Conservation (phyloP, 1,140 invertebrate species). For the Megalopta genalis region DNA sequence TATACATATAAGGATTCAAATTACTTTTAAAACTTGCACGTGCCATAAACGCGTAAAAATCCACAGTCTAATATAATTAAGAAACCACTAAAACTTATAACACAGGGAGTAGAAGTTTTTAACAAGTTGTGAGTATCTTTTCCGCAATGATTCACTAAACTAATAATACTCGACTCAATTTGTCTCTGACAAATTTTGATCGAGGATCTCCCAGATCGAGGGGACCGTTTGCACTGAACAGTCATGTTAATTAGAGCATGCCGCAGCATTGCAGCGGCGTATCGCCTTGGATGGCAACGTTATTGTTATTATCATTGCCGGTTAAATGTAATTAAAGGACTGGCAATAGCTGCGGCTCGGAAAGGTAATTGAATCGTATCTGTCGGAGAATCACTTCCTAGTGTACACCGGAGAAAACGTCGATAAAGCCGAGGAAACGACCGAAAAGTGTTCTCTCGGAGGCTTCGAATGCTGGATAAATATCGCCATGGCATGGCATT, state of each 20-base stretch:
- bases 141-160: no score
- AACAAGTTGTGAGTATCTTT: no score
- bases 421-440: background rate
- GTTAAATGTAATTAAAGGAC: conserved; percentile 24
- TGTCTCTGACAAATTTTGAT: background rate
- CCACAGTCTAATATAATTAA: no score
- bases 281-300: background rate
- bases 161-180: no score
- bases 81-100: no score
- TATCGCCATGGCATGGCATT: conserved; percentile 41
- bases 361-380: background rate
- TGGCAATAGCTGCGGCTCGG: background rate
- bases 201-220: background rate
- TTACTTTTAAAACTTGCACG: no score
- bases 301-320: conserved; percentile 2
- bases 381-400: background rate
- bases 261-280: background rate
- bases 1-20: no score
- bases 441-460: conserved; percentile 5
- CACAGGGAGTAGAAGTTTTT: no score
- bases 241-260: background rate
- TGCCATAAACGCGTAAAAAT: no score
- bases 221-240: background rate
- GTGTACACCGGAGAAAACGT: conserved; percentile 13
- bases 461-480: conserved; percentile 52